Evolutionary conservation across 2,888 invertebrate species (phyloP), one percentile per base, ranked within the genome.

Genomic region (Muschampia plurimacula): DNA sequence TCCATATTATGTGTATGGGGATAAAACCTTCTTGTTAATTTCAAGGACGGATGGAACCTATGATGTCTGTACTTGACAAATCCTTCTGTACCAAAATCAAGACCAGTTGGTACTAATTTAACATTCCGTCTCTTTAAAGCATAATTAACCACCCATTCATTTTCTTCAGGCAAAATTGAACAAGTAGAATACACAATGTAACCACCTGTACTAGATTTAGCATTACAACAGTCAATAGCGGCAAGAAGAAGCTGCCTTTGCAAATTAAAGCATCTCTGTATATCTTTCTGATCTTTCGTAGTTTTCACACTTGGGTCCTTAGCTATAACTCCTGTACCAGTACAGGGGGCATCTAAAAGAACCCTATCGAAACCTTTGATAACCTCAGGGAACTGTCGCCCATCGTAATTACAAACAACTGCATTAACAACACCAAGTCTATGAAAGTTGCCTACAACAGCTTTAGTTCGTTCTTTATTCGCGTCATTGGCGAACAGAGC

Each of bases 1-100:
- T 99, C 99, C 97, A 99, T 98, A 87, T 99, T 99, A 87, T 99
- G 99, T 3, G 97, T 97, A 87, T 99, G 99, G 0, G 99, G 99
- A 92, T 99, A 99, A 92, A 98, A 99, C 68, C 99, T 95, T 85
- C 96, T 96, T 0, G 98, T 97, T 73, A 98, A 89, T 84, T 98
- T 98, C 89, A 99, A 90, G 12, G 97, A 97, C 0, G 98, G 98
- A 89, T 99, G 98, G 93, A 98, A 99, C 79, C 98, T 95, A 81
- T 96, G 95, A 77, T 97, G 97, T 68, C 97, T 95, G 83, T 97
- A 99, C 91, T 97, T 98, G 0, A 96, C 96, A 88, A 99, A 99
- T 15, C 99, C 99, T 85, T 98, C 98, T 22, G 97, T 96, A 22
- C 99, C 99, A 95, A 99, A 99, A 84, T 98, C 98, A 74, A 99